A percentile compares a stretch with the other conserved stretches of the same genome.
Conservation (phyloP, 2,113 vertebrate species). For the Oreamnos americanus region DNA sequence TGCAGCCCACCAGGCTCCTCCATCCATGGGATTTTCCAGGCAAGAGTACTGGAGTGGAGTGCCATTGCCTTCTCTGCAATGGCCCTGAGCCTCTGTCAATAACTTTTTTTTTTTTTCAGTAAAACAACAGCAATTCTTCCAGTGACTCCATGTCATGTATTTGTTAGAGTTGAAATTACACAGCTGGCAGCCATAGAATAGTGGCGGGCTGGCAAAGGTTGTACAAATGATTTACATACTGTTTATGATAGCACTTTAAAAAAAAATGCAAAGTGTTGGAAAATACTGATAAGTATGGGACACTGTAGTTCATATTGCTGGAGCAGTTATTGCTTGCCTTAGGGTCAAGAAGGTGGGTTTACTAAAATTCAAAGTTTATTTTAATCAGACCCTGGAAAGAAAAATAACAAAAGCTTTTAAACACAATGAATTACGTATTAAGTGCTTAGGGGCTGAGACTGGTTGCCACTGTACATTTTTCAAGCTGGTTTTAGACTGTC, state of each 20-base stretch:
- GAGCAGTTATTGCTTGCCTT: not conserved
- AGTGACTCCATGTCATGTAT: not conserved
- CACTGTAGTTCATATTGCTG: accelerated
- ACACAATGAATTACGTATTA: not conserved
- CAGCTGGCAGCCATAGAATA: not conserved
- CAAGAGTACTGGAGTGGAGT: no score
- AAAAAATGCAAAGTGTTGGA: not conserved
- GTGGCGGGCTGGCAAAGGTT: not conserved
- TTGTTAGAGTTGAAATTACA: slow-evolving; percentile 30
- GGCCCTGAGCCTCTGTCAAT: not conserved
- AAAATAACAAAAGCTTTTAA: not conserved
- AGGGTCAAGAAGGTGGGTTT: not conserved
- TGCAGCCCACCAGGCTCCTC: no score
- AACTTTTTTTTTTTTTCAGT: not conserved
- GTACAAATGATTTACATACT: not conserved
- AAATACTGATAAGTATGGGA: not conserved
- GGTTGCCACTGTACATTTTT: not conserved
- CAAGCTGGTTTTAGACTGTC: not conserved
- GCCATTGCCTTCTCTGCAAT: not conserved
- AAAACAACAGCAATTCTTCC: not conserved
- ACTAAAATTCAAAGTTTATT: not conserved
- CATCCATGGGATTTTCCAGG: no score
- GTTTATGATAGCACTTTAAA: not conserved
- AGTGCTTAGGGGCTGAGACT: not conserved
- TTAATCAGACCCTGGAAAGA: not conserved